Conservation (phyloP, 2,113 vertebrate species). For the Carlito syrichta region DNA sequence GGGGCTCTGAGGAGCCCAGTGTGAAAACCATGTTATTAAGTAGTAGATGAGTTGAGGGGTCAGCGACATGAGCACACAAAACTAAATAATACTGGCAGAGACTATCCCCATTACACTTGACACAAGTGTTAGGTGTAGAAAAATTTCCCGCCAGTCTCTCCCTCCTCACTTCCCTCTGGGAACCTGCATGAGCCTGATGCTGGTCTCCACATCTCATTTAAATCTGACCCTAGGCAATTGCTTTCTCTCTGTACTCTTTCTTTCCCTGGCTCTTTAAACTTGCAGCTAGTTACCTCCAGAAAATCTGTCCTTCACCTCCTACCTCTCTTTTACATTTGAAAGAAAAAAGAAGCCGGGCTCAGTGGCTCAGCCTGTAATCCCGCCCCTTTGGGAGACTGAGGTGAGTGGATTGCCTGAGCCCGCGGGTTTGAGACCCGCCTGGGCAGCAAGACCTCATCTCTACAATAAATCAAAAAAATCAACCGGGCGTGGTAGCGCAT, state of each 20-base stretch:
- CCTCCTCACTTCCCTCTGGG: neutral
- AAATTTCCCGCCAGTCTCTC: neutral
- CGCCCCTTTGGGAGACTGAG: too few species aligned
- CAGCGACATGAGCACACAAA: neutral
- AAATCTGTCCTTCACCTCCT: neutral
- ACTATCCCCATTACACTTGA: neutral
- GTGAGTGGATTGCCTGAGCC: too few species aligned
- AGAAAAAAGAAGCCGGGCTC: too few species aligned
- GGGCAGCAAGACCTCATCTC: too few species aligned
- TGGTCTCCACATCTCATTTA: neutral
- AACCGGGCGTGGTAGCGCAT: too few species aligned
- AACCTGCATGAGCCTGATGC: neutral
- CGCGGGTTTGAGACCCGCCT: too few species aligned
- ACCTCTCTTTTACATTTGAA: slow-evolving; percentile 5
- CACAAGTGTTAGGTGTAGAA: neutral
- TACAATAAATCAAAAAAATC: too few species aligned
- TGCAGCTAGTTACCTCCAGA: neutral
- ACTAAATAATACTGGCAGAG: neutral
- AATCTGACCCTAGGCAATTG: neutral
- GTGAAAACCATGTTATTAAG: neutral
- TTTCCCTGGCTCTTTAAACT: neutral
- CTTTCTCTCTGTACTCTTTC: neutral
- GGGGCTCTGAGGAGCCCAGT: neutral
- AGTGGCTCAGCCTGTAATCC: too few species aligned
- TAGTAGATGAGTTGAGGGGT: neutral